Conservation (phyloP, 2,113 vertebrate genomes). For the Menidia beryllina region DNA sequence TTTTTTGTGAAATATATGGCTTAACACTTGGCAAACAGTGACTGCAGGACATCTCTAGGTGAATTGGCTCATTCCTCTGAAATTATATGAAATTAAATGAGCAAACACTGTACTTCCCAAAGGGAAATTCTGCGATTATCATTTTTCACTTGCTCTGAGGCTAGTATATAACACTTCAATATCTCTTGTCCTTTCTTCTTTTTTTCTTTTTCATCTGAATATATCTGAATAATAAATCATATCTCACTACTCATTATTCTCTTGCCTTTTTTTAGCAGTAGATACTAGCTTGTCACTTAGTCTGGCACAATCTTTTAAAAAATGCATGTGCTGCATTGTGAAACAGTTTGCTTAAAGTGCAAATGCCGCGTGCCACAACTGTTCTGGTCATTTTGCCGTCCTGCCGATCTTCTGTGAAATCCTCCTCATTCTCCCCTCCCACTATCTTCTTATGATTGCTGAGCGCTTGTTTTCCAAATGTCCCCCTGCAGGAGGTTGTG, state of each 20-base stretch:
- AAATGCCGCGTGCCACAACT: background rate
- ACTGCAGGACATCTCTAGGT: constrained; percentile 20
- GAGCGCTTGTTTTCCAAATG: constrained; percentile 79
- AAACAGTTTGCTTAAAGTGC: background rate
- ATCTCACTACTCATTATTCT: too few relatives aligned
- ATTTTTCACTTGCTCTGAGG: constrained; percentile 32
- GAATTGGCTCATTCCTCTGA: background rate
- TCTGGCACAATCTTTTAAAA: background rate
- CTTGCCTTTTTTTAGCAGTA: background rate
- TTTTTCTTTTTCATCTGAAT: background rate
- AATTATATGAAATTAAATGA: background rate
- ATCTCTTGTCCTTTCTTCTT: constrained; percentile 5
- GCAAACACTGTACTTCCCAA: too few relatives aligned
- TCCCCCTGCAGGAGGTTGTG: constrained; percentile 50
- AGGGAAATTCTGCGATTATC: too few relatives aligned
- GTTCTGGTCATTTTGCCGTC: constrained; percentile 6
- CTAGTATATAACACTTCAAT: constrained; percentile 4
- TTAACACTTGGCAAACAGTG: background rate
- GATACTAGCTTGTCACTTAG: background rate
- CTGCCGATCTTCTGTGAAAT: constrained; percentile 30
- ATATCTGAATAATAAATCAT: background rate
- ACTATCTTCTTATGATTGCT: constrained; percentile 19
- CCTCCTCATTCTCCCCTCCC: constrained; percentile 6
- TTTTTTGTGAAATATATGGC: constrained; percentile 10
- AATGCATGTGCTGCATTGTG: background rate